These are phyloP conservation scores for Mastigias papua DNA, from an alignment of 30 jellyfish, hydroid and myxozoan genomes.

Conservation along the genomic window DNA sequence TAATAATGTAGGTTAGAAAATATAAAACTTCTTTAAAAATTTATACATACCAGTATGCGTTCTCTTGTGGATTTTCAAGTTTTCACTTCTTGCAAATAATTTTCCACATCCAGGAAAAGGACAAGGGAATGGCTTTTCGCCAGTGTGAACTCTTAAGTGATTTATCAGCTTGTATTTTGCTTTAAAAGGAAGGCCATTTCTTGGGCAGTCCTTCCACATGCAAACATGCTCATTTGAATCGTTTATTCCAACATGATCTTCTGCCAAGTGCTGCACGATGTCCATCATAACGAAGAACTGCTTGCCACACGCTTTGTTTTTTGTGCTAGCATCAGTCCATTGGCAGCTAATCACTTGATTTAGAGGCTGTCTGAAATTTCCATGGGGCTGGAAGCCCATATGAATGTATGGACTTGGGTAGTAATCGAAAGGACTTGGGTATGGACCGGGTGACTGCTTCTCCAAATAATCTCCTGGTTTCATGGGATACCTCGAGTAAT, in stretches of 20 bases:
- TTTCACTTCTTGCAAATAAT: conserved; percentile 98
- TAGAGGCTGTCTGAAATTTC: conserved; percentile 97
- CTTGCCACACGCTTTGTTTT: conserved; percentile 99
- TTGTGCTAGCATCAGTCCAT: conserved; percentile 98
- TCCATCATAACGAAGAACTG: conserved; percentile 99
- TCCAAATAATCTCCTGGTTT: conserved; percentile 80
- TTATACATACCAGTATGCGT: conserved; percentile 96
- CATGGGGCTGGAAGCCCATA: conserved; percentile 97
- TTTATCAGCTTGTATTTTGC: conserved; percentile 96
- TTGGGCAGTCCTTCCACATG: conserved; percentile 98
- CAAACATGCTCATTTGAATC: conserved; percentile 98
- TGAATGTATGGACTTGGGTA: conserved; percentile 89
- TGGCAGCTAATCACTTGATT: conserved; percentile 97
- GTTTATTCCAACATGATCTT: conserved; percentile 98
- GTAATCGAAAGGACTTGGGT: conserved; percentile 92
- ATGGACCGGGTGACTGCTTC: conserved; percentile 75
- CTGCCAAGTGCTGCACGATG: conserved; percentile 98
- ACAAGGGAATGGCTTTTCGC: conserved; percentile 99
- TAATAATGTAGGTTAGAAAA: no score
- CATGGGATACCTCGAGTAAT: conserved; percentile 68
- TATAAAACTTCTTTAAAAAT: no score
- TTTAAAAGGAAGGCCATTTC: conserved; percentile 97
- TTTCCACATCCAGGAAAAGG: conserved; percentile 99
- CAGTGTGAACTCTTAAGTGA: conserved; percentile 97
- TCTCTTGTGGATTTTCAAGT: conserved; percentile 95